Evolutionary conservation across 2,888 invertebrate genomes (phyloP), one percentile per base, ranked within the genome.

Genomic region (Unio pictorum): DNA sequence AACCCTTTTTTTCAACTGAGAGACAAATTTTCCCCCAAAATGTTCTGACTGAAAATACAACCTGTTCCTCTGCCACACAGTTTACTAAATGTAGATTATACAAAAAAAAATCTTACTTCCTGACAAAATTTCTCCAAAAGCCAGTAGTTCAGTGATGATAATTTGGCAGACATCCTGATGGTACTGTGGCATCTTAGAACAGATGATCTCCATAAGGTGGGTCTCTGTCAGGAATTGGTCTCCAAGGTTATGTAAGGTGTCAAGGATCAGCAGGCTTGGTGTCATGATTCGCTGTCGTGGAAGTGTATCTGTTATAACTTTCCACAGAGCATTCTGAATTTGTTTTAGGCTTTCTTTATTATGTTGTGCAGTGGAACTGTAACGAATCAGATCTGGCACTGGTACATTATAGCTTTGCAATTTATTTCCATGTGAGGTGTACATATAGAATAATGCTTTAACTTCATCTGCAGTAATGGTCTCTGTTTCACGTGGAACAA

Each of bases 341-440:
- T 68, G 68, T 34, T 69, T 71, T 6, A 65, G 30, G 30, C 28
- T 56, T 58, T 71, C 71, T 8, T 60, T 55, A 18, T 68, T 61
- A 30, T 68, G 17, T 6, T 34, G 28, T 7, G 30, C 66, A 15
- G 60, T 56, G 34, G 28, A 55, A 15, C 69, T 61, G 28, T 71
- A 23, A 61, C 68, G 66, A 60, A 80, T 67, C 15, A 82, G 64
- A 66, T 79, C 73, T 56, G 81, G 81, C 23, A 73, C 75, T 54
- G 73, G 68, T 23, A 82, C 80, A 63, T 75, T 78, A 61, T 76
- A 81, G 61, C 76, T 79, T 28, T 76, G 73, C n/a, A 82, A 71
- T 56, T 79, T 76, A 65, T 78, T 74, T 54, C 79, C 81, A 45
- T 76, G 71, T 4, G 78, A 74, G 11, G 79, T 79, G 65, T 81